Evolutionary conservation across 1,140 invertebrate species (phyloP).

Genomic region (Eriocheir sinensis): DNA sequence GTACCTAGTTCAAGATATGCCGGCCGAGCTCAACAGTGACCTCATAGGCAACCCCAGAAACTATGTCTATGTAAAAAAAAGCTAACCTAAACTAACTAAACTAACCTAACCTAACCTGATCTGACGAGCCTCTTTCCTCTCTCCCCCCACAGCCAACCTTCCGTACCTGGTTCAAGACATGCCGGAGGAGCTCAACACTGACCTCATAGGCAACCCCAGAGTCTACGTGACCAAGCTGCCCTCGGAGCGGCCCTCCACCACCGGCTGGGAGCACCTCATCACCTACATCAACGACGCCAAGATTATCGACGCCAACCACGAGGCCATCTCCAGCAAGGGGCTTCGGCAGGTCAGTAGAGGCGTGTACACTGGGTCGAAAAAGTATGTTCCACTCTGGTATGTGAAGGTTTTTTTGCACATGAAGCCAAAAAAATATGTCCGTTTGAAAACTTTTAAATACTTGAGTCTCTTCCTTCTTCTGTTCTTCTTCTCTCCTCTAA

Average conservation of each 20-base stretch:
- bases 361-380: not conserved
- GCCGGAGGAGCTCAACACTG: constrained; percentile 62
- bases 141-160: constrained; percentile 68
- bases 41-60: constrained; percentile 64
- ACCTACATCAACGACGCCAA: constrained; percentile 74
- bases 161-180: constrained; percentile 60
- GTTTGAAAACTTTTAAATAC: not conserved
- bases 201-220: constrained; percentile 62
- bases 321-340: constrained; percentile 29
- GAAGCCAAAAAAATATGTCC: not conserved
- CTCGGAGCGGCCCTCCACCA: constrained; percentile 34
- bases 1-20: constrained; percentile 57
- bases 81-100: too few species aligned
- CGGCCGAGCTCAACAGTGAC: constrained; percentile 58
- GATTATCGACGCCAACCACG: constrained; percentile 64
- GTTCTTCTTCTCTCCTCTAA: constrained; percentile 38
- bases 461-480: not conserved
- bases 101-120: too few species aligned
- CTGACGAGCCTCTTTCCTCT: too few species aligned
- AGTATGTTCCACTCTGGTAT: not conserved
- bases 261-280: constrained; percentile 66
- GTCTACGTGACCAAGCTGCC: constrained; percentile 60
- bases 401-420: not conserved
- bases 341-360: constrained; percentile 48
- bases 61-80: too few species aligned